Evolutionary conservation across 2,113 vertebrate genomes (phyloP).

Genomic region (Hypomesus transpacificus): DNA sequence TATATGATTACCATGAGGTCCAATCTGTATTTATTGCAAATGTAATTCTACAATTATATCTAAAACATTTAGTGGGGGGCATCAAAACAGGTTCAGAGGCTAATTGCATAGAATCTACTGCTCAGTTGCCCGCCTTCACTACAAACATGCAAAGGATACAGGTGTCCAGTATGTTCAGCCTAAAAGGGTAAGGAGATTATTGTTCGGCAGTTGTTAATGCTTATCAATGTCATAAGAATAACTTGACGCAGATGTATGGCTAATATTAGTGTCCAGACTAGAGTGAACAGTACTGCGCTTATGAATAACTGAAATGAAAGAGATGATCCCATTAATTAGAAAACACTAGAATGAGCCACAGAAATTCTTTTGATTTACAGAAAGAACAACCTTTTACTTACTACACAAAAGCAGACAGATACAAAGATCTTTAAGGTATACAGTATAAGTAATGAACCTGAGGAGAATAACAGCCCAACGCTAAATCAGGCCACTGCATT

Average conservation of each 20-base stretch:
- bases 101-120: conserved; percentile 6
- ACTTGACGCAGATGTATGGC: conserved; percentile 40
- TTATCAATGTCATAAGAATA: conserved; percentile 57
- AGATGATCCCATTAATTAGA: conserved; percentile 6
- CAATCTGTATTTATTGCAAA: no score
- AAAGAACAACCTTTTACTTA: conserved; percentile 4
- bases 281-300: conserved; percentile 20
- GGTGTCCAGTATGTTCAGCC: conserved; percentile 34
- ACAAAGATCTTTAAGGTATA: background rate
- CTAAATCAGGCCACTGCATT: background rate
- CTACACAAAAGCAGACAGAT: background rate
- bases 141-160: conserved; percentile 22
- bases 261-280: conserved; percentile 48
- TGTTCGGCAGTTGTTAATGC: conserved; percentile 56
- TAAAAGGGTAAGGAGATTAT: conserved; percentile 67
- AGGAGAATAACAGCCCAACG: background rate
- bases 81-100: background rate
- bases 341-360: background rate
- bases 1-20: no score
- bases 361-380: conserved; percentile 13
- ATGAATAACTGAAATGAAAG: conserved; percentile 23
- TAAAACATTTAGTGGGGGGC: background rate
- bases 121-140: conserved; percentile 6
- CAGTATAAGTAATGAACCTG: background rate
- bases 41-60: no score